These are phyloP conservation scores for Aramus guarauna DNA, from an alignment of 2,113 vertebrate species.

Conservation along the genomic window DNA sequence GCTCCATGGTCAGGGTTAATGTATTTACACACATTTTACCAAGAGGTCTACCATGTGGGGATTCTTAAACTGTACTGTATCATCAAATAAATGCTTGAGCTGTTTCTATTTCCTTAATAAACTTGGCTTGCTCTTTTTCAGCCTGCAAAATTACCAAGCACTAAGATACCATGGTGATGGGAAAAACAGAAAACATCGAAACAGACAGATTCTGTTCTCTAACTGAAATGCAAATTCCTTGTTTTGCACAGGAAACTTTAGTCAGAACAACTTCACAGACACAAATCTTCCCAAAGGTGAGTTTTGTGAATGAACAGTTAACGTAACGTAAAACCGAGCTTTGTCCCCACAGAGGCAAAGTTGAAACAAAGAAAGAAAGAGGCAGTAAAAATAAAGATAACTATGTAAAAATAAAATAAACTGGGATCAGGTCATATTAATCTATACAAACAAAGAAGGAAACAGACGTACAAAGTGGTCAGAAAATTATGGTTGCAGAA, in stretches of 20 bases:
- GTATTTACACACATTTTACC: not conserved
- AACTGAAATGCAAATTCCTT: conserved; percentile 48
- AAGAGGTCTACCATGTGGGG: not conserved
- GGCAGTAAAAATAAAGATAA: not conserved
- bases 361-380: not conserved
- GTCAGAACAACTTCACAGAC: not conserved
- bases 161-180: conserved; percentile 3
- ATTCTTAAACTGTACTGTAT: not conserved
- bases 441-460: not conserved
- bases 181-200: not conserved
- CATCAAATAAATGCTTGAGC: not conserved
- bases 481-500: not conserved
- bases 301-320: not conserved
- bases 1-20: not conserved
- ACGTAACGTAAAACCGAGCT: not conserved
- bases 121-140: conserved; percentile 26
- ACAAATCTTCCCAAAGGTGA: not conserved
- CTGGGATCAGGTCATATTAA: not conserved
- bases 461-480: not conserved
- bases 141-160: not conserved
- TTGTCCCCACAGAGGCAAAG: not conserved
- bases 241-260: conserved; percentile 11
- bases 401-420: not conserved
- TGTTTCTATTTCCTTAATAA: not conserved
- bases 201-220: not conserved